These are phyloP conservation scores for Metacarcinus magister DNA, from an alignment of 2,888 invertebrate genomes.

Conservation along the genomic window DNA sequence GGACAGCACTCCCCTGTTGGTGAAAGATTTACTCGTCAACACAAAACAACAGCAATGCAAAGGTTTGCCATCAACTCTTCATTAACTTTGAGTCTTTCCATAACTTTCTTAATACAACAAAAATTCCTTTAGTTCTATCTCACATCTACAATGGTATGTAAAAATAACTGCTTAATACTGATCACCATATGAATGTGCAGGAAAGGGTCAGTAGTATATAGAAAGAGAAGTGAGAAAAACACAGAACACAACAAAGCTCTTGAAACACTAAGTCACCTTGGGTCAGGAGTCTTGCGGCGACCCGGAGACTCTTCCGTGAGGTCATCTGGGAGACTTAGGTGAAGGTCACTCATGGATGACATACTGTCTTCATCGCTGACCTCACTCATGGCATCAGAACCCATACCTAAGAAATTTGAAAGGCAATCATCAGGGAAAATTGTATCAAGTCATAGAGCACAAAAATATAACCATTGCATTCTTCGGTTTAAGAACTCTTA, in stretches of 20 bases:
- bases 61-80: neutral
- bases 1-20: conserved; percentile 75
- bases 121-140: neutral
- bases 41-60: neutral
- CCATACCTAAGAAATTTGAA: conserved; percentile 47
- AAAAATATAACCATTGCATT: neutral
- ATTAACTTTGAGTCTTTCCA: neutral
- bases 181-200: neutral
- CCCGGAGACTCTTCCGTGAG: conserved; percentile 72
- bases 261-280: conserved; percentile 61
- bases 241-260: neutral
- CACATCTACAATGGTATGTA: neutral
- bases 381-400: conserved; percentile 74
- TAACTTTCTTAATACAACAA: neutral
- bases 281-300: conserved; percentile 75
- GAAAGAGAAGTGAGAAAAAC: neutral
- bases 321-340: conserved; percentile 72
- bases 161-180: neutral
- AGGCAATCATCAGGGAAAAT: neutral
- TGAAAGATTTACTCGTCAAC: neutral
- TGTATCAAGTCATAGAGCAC: no score
- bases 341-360: conserved; percentile 76
- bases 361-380: conserved; percentile 79
- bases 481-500: neutral
- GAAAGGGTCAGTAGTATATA: neutral